Percentiles rank a stretch among this genome's conserved stretches.
phyloP scores from a whole-genome alignment of 1,140 invertebrate species.

The Trypoxylus dichotomus region DNA sequence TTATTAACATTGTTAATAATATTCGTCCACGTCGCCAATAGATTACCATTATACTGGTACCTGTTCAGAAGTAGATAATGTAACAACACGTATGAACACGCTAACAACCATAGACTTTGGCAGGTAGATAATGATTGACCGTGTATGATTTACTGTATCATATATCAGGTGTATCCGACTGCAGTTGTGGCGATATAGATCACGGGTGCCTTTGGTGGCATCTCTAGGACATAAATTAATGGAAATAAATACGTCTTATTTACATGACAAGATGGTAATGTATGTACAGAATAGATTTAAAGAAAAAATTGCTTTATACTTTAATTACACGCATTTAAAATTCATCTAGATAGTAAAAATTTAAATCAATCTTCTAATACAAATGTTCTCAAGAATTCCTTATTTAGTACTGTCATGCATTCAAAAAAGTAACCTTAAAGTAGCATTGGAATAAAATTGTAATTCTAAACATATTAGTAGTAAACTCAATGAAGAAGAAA shows the following conservation, averaged over 20 bases:
- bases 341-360: too few relatives aligned
- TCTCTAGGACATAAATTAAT: constrained; percentile 13
- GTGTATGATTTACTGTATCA: constrained; percentile 20
- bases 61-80: constrained; percentile 14
- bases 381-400: too few relatives aligned
- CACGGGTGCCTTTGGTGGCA: not conserved
- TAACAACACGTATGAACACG: constrained; percentile 1
- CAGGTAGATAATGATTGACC: constrained; percentile 29
- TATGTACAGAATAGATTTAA: not conserved
- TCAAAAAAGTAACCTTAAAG: too few relatives aligned
- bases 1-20: constrained; percentile 29
- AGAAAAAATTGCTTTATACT: too few relatives aligned
- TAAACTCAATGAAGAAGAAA: too few relatives aligned
- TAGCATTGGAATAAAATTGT: too few relatives aligned
- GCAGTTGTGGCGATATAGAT: constrained; percentile 4
- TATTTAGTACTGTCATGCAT: too few relatives aligned
- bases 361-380: too few relatives aligned
- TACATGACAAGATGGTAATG: not conserved
- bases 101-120: constrained; percentile 10
- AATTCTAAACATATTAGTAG: too few relatives aligned
- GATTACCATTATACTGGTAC: constrained; percentile 13
- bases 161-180: constrained; percentile 25
- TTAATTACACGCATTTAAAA: too few relatives aligned
- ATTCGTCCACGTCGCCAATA: constrained; percentile 13
- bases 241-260: not conserved